These are phyloP conservation scores for Acanthopleura granulata DNA, from an alignment of 2,888 invertebrate species.

Conservation along the genomic window DNA sequence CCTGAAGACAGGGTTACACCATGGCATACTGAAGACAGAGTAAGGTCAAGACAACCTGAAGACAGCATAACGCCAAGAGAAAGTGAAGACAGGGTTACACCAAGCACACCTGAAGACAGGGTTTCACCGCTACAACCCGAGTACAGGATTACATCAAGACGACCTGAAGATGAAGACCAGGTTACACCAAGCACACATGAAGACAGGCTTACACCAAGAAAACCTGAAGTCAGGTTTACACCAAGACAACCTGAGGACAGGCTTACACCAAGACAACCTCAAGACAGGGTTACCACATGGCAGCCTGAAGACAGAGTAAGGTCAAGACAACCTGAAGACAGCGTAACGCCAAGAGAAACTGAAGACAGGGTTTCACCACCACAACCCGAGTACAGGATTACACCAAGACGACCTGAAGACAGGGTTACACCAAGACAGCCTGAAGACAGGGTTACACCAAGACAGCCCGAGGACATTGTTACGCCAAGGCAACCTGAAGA, in stretches of 20 bases:
- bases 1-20: not conserved
- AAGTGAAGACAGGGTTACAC: not conserved
- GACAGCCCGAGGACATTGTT: no score
- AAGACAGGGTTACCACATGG: not conserved
- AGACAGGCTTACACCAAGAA: not conserved
- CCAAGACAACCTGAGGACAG: no score
- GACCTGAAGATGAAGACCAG: no score
- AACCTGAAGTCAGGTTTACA: not conserved
- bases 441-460: no score
- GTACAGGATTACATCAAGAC: not conserved
- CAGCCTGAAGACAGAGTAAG: no score
- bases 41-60: not conserved
- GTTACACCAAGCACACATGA: no score
- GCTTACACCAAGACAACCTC: not conserved
- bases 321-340: no score
- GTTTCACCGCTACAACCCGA: no score
- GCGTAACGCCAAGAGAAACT: not conserved
- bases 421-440: no score
- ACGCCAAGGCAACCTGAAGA: no score
- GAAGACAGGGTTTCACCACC: not conserved
- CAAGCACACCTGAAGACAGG: not conserved
- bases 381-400: no score
- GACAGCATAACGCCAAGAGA: not conserved
- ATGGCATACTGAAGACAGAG: not conserved
- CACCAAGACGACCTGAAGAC: not conserved